Evolutionary conservation across 2,888 invertebrate species (phyloP), one percentile per base, ranked within the genome.

Genomic region (Xestia xanthographa): DNA sequence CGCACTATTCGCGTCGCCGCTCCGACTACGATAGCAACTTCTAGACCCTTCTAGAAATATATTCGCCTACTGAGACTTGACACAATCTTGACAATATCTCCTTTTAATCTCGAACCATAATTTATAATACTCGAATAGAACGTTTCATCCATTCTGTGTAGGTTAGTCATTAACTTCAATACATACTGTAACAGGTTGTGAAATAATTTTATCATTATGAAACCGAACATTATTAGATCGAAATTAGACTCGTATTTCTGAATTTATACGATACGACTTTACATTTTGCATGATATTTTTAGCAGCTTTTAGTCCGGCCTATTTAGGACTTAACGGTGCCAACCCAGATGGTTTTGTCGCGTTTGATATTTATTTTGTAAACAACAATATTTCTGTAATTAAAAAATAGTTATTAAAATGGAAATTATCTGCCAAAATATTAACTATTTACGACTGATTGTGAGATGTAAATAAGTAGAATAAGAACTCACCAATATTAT

Each of bases 1-100:
- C 97, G 22, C 97, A 97, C 91, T 97, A 97, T 92, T 97, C 97
- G 68, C 95, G 98, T 66, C 96, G 97, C 86, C 97, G 98, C 92
- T 98, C 98, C 56, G 98, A 98, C 92, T 98, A 98, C 93, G 98
- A 98, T 93, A 98, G 98, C 88, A 98, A 98, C 95, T 98, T 98
- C 96, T 98, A 97, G 92, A 93, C 88, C 80, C 73, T 84, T 91
- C 90, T 88, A 89, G 88, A 90, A 83, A 83, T 75, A 79, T 78
- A 86, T 85, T 83, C 85, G 84, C 87, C 85, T 85, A 84, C 86
- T 88, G 91, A 91, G 90, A 90, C 91, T 91, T 87, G 84, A 91
- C 89, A 90, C 89, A 90, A 89, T 91, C 91, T 95, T 95, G 96
- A 96, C 96, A 96, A 96, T 96, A 96, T 94, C 92, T 92, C 91